Conservation (phyloP, 1,140 invertebrate genomes). For the Tyrophagus putrescentiae region DNA sequence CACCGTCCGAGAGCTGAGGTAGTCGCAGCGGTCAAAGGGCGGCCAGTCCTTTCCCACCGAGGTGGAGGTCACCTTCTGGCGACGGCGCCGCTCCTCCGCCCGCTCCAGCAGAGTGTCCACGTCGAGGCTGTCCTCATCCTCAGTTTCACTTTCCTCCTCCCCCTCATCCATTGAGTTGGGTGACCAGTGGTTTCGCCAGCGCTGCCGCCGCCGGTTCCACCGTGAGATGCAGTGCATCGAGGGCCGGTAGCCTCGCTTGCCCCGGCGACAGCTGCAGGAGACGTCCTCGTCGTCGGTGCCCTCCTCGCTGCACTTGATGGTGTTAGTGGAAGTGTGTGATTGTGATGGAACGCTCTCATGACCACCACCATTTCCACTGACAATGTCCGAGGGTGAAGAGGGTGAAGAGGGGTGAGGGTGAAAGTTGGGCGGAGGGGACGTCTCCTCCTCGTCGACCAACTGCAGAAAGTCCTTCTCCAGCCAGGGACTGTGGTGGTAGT, state of each 20-base stretch:
- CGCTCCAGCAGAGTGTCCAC: neutral
- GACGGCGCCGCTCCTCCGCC: neutral
- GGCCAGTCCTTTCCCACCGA: neutral
- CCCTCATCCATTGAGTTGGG: neutral
- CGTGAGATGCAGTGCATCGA: neutral
- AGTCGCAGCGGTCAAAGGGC: slow-evolving; percentile 1
- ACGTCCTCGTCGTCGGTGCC: neutral
- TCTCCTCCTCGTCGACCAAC: neutral
- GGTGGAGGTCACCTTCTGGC: neutral
- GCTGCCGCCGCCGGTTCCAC: neutral
- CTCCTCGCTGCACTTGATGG: neutral
- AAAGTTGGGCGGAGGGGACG: too few species aligned
- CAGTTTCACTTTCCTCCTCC: too few species aligned
- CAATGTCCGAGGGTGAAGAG: neutral
- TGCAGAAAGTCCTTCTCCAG: slow-evolving; percentile 6
- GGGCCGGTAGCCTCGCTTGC: neutral
- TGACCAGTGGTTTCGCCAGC: neutral
- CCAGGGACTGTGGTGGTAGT: slow-evolving; percentile 6
- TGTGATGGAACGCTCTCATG: neutral
- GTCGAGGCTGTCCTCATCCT: too few species aligned
- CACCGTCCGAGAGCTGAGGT: neutral
- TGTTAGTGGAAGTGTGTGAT: neutral
- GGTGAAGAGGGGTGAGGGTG: too few species aligned
- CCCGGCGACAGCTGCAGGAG: too few species aligned
- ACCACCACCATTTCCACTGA: neutral